Conservation (phyloP, 2,113 vertebrate genomes). For the Mionectes macconnelli region DNA sequence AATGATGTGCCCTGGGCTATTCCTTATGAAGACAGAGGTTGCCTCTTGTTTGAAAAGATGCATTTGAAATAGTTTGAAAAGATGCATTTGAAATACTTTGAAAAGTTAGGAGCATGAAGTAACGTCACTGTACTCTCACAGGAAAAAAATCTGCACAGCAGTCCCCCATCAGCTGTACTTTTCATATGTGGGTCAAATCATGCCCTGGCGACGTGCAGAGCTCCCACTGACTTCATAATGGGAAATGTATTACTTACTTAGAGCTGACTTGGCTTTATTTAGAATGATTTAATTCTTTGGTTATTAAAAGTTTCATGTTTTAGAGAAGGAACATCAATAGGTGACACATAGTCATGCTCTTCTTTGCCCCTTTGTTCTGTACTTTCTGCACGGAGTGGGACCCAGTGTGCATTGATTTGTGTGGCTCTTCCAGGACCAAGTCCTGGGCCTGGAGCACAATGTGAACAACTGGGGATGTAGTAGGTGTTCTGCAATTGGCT, state of each 20-base stretch:
- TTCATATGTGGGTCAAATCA: background rate
- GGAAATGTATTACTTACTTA: slow-evolving; percentile 12
- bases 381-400: background rate
- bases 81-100: background rate
- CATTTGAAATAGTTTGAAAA: background rate
- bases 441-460: background rate
- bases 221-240: background rate
- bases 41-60: background rate
- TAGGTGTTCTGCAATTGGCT: background rate
- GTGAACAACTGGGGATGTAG: background rate
- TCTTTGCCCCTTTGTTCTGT: background rate
- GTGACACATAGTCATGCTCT: background rate
- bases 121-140: background rate
- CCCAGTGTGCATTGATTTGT: accelerated
- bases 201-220: background rate
- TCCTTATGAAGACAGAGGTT: background rate
- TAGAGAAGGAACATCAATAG: background rate
- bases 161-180: background rate
- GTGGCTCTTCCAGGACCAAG: background rate
- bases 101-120: background rate
- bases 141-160: background rate
- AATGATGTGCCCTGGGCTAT: background rate
- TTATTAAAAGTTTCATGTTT: background rate
- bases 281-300: background rate
- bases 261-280: slow-evolving; percentile 14